Evolutionary conservation across 2,113 vertebrate species (phyloP), one percentile per base, ranked within the genome.

Genomic region (Neogale vison): DNA sequence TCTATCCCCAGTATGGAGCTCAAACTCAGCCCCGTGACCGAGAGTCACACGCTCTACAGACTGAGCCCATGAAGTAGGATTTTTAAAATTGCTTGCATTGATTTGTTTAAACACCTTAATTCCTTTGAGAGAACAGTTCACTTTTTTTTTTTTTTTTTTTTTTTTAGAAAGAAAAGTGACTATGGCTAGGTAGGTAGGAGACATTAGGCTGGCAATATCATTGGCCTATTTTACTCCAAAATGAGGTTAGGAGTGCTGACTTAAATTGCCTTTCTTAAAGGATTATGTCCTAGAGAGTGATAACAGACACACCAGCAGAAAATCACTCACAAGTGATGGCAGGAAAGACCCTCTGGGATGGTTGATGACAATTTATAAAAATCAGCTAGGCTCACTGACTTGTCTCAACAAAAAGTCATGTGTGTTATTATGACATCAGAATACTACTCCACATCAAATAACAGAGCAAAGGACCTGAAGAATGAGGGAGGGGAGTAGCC

Each of bases 381-480:
- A 63, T 34, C 57, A 67, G 74, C 63, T 88, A 3, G 55, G 91
- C 69, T 89, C 84, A 71, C 55, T 87, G 85, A 84, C 72, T 65
- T 84, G 72, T 65, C 45, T 82, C 80, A 93, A 36, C 77, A 95
- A 47, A 88, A 84, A 74, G 81, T 87, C 96, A 87, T 77, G 12
- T 42, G 45, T 57, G 59, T 84, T 86, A 85, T 95, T 93, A 72
- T 96, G 96, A 97, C 93, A 97, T 96, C 96, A 96, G 90, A 97
- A 89, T 89, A 45, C 36, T 50, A n/a, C 52, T 69, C 42, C 42
- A 39, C 10, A 34, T 74, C 79, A 87, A 72, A 77, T 39, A 95
- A 95, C 45, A 93, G 89, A 93, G 61, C 39, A 34, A 36, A 90
- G 84, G 21, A 20, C 11, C 52, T 84, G 47, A 55, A 10, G 24